Evolutionary conservation across 2,797 vertebrate genomes (phyloP).

Genomic region (Natrix natrix): DNA sequence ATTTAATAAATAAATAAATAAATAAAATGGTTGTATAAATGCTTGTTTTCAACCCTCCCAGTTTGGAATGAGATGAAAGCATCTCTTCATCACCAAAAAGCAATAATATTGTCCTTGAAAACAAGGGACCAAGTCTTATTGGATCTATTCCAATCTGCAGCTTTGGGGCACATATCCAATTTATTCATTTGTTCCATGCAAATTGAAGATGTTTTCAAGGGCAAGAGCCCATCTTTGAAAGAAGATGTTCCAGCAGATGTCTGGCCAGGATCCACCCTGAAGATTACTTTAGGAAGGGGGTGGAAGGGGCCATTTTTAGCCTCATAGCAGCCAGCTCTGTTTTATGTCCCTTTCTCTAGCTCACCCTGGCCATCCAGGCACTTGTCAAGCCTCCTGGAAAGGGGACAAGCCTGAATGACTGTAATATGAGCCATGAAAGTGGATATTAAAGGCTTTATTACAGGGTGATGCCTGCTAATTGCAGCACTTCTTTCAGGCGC

Average conservation of each 20-base stretch:
- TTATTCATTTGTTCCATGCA: not conserved
- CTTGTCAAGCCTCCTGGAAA: constrained; percentile 52
- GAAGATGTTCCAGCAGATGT: constrained; percentile 55
- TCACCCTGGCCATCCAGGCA: constrained; percentile 29
- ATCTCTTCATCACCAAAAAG: not conserved
- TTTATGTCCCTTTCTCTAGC: not conserved
- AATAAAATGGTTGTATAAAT: not conserved
- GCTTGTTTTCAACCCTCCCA: not conserved
- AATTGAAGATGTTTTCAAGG: not conserved
- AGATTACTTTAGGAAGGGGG: constrained; percentile 24
- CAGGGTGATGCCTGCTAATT: constrained; percentile 74
- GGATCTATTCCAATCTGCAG: not conserved
- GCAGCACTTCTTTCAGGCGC: constrained; percentile 72
- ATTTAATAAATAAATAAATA: not conserved
- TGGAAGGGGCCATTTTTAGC: constrained; percentile 20
- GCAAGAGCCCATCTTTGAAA: constrained; percentile 11
- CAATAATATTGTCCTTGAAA: not conserved
- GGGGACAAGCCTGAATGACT: constrained; percentile 56
- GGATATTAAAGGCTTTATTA: constrained; percentile 69
- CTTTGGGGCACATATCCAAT: not conserved
- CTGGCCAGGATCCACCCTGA: constrained; percentile 42
- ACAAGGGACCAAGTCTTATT: not conserved
- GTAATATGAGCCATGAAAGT: constrained; percentile 61
- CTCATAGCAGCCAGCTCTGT: constrained; percentile 3
- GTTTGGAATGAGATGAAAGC: not conserved